Conservation (phyloP, 2,797 vertebrate species). For the Typhlichthys subterraneus region DNA sequence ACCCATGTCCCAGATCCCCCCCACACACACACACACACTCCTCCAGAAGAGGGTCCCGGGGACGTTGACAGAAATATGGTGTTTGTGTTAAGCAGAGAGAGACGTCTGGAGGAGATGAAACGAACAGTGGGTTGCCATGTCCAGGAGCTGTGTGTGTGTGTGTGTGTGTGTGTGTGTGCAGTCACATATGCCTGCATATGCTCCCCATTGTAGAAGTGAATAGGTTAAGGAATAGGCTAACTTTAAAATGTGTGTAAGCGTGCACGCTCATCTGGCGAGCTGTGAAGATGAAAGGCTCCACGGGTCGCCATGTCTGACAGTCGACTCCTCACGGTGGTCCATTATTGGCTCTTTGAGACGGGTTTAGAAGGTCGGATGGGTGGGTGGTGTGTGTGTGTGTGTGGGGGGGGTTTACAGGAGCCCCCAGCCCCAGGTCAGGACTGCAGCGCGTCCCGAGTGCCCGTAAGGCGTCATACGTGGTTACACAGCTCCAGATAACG, state of each 20-base stretch:
- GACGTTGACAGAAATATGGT: slow-evolving; percentile 74
- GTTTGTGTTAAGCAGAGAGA: slow-evolving; percentile 68
- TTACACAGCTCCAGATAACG: too few species aligned
- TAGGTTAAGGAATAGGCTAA: slow-evolving; percentile 9
- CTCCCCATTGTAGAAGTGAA: slow-evolving; percentile 11
- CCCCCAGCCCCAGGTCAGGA: slow-evolving; percentile 22
- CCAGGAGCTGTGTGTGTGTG: slow-evolving; percentile 38
- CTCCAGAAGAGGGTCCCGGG: slow-evolving; percentile 61
- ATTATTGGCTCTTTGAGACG: slow-evolving; percentile 61
- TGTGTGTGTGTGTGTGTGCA: slow-evolving; percentile 19
- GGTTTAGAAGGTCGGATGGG: slow-evolving; percentile 23
- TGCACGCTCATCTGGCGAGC: neutral
- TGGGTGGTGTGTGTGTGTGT: slow-evolving; percentile 44
- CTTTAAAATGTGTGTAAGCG: neutral
- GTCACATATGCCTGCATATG: neutral
- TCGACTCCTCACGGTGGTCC: slow-evolving; percentile 45
- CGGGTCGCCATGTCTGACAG: slow-evolving; percentile 69
- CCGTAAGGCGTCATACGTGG: too few species aligned
- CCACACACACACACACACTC: slow-evolving; percentile 36
- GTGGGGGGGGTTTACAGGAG: slow-evolving; percentile 33
- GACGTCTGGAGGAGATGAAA: slow-evolving; percentile 58
- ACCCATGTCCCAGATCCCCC: slow-evolving; percentile 71
- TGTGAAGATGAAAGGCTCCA: slow-evolving; percentile 66
- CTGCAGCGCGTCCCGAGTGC: slow-evolving; percentile 19
- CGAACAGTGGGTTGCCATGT: slow-evolving; percentile 48